These are phyloP conservation scores for Illadopsis cleaveri DNA, from an alignment of 2,113 vertebrate genomes.

Conservation along the genomic window DNA sequence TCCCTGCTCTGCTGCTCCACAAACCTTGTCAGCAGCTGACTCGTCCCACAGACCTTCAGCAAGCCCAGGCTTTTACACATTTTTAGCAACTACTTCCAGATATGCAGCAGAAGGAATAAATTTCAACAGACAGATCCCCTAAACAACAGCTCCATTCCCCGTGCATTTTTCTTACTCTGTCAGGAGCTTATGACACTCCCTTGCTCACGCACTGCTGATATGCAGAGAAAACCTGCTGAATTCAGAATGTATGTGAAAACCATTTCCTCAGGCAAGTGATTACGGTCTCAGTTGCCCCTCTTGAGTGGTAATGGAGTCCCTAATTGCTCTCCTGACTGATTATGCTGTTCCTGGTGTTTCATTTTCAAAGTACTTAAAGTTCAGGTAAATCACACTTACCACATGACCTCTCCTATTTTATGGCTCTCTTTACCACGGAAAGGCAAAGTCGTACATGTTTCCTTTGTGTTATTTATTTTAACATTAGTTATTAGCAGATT, in stretches of 20 bases:
- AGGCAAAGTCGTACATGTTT: background rate
- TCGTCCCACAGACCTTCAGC: background rate
- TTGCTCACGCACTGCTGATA: background rate
- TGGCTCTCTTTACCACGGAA: background rate
- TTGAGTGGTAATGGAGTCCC: slow-evolving; percentile 53
- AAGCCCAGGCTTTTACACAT: background rate
- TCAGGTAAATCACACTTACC: slow-evolving; percentile 60
- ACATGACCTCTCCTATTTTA: slow-evolving; percentile 46
- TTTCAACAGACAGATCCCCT: background rate
- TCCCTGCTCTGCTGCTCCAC: background rate
- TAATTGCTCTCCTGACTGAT: slow-evolving; percentile 64
- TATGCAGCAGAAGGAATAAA: background rate
- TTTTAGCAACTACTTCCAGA: background rate
- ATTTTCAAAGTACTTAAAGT: slow-evolving; percentile 61
- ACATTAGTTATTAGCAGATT: background rate
- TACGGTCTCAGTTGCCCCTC: slow-evolving; percentile 51
- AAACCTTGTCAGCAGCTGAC: background rate
- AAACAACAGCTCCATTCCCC: background rate
- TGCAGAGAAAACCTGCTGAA: background rate
- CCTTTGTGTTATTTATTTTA: background rate
- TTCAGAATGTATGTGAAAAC: background rate
- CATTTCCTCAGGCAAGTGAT: slow-evolving; percentile 51
- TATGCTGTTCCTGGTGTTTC: slow-evolving; percentile 64
- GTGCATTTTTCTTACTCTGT: background rate
- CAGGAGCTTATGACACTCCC: background rate